Evolutionary conservation across 2,888 invertebrate species (phyloP), one percentile per base, ranked within the genome.

Genomic region (Labia minor): DNA sequence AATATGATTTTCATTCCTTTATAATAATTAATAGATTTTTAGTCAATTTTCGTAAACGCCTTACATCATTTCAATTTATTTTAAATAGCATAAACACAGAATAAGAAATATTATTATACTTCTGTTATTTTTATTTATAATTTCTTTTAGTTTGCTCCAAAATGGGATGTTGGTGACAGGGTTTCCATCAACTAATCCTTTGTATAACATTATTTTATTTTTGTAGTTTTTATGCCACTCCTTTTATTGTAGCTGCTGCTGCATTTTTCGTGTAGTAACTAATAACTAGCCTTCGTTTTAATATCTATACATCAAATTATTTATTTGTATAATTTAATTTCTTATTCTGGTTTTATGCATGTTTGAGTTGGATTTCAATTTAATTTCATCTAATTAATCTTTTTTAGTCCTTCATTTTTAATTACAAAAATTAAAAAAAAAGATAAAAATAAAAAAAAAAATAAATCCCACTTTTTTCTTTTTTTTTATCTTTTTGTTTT

Each of bases 351-450:
- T 71, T 68, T 68, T 68, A 33, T 68, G 68, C 70, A 71, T 71
- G 69, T 71, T 72, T 71, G 72, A 74, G 76, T 77, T 78, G 65
- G 66, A 65, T 67, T 62, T 78, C 75, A 77, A 77, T 78, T 78
- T 75, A 74, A 75, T 76, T 77, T 78, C 72, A 37, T 67, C 37
- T 63, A 65, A 66, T 67, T 68, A 68, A 65, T 67, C 64, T 66
- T 64, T 61, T 65, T 66, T 37, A 64, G 70, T n/a, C 10, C 26
- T 64, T 19, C 49, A 62, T 61, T 16, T 18, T 19, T 66, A 61
- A 67, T 67, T 63, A 62, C n/a, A n/a, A n/a, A n/a, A n/a, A n/a
- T n/a, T n/a, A n/a, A n/a, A n/a, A n/a, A n/a, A n/a, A n/a, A n/a
- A n/a, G n/a, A n/a, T n/a, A n/a, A n/a, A n/a, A n/a, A n/a, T n/a